Percentiles rank a stretch among this genome's conserved stretches.
Evolutionary conservation across 2,888 invertebrate genomes (phyloP).

Genomic region (Petrophora chlorosata): DNA sequence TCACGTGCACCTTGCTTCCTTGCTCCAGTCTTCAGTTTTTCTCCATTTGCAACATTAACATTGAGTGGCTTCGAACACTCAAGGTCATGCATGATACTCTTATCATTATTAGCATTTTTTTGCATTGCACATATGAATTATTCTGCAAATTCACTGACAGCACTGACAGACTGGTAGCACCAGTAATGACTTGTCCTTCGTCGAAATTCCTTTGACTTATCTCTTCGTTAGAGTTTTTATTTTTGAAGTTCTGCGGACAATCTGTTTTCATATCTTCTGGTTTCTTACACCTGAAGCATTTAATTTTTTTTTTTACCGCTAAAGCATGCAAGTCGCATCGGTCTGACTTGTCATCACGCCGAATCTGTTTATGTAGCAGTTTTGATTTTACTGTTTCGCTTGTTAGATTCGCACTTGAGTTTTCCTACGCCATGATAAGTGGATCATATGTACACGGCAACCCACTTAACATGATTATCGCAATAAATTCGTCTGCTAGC

Average conservation of each 20-base stretch:
- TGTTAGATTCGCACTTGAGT: not conserved
- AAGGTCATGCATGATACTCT: not conserved
- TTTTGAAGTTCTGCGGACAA: not conserved
- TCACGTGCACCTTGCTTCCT: not conserved
- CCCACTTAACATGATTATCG: not conserved
- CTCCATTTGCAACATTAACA: not conserved
- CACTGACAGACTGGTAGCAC: no score
- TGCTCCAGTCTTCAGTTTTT: not conserved
- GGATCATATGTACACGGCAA: not conserved
- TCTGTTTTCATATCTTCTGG: not conserved
- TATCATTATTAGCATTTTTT: no score
- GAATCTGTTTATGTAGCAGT: not conserved
- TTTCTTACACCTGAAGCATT: not conserved
- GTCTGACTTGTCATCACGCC: not conserved
- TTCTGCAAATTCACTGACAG: not conserved
- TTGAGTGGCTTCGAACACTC: not conserved
- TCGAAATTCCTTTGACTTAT: no score
- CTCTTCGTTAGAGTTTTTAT: not conserved
- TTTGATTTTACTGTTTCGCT: not conserved
- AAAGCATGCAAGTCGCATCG: not conserved
- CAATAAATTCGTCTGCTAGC: not conserved
- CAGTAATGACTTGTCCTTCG: no score
- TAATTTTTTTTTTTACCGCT: not conserved
- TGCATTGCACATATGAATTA: no score
- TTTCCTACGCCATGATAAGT: not conserved